Evolutionary conservation across 2,888 invertebrate genomes (phyloP), one percentile per base, ranked within the genome.

Genomic region (Xestia sexstrigata): DNA sequence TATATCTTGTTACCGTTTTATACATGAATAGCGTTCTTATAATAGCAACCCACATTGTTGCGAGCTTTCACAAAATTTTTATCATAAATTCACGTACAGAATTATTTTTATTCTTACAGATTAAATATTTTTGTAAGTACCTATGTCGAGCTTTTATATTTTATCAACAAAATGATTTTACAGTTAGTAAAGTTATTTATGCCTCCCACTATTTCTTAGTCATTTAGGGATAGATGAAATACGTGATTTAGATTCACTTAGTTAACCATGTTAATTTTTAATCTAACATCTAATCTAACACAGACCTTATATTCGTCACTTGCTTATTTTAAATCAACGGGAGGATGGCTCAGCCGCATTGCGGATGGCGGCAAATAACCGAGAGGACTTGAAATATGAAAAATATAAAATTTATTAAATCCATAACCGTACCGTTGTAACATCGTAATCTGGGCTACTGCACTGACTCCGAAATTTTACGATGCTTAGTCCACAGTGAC

Each of bases 301-400:
- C 1, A 60, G 20, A 35, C 35, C 60, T 35, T 11, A 45, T 35
- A 39, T 26, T 39, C 39, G n/a, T 47, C 3, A 39, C 26, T 58
- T 47, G 26, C 6, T 49, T 68, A 11, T 69, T 79, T 68, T n/a
- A 49, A 68, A 55, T 35, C 62, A 26, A 66, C 66, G 52, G 6
- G 26, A 35, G 30, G 23, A 69, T 23, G 4, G 42, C 26, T 45
- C n/a, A 69, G 49, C 74, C 80, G 79, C 79, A 79, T 69, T 80
- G 79, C 79, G 79, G 79, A 66, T 65, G 26, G 47, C 17, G 49
- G 42, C 49, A 68, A n/a, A 55, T 79, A 79, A 62, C 66, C 62
- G 11, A 13, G n/a, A 35, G n/a, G 55, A 58, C 63, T 45, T 62
- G 49, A 62, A 30, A 55, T 26, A 63, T 63, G 47, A 49, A 73